A percentile compares a stretch with the other conserved stretches of the same genome.
Evolutionary conservation across 2,797 vertebrate genomes (phyloP).

Genomic region (Zonotrichia albicollis): DNA sequence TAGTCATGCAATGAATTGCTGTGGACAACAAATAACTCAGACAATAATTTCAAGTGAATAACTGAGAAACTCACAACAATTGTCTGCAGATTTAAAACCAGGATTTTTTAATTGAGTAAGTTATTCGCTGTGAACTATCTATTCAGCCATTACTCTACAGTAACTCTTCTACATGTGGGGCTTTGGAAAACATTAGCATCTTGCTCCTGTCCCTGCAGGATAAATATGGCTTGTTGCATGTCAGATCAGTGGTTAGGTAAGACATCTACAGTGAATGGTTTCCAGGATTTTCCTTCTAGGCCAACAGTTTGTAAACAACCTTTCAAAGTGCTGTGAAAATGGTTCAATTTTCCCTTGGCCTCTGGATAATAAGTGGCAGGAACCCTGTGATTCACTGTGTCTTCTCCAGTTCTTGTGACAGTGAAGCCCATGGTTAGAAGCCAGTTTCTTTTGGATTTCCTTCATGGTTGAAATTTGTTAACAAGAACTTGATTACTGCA

Average conservation of each 20-base stretch:
- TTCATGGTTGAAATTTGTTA: slow-evolving; percentile 18
- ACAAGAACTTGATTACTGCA: slow-evolving; percentile 19
- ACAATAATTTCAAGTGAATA: neutral
- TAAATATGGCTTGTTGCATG: neutral
- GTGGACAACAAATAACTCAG: neutral
- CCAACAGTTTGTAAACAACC: neutral
- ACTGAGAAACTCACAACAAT: neutral
- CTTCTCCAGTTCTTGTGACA: neutral
- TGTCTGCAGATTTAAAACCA: neutral
- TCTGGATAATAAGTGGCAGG: neutral
- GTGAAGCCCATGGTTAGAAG: neutral
- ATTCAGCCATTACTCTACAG: neutral
- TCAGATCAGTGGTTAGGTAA: neutral
- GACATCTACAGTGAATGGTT: neutral
- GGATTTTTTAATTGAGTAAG: neutral
- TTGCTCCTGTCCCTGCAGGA: neutral
- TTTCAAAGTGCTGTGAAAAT: neutral
- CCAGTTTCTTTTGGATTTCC: neutral
- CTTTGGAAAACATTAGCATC: neutral
- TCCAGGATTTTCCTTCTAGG: slow-evolving; percentile 5
- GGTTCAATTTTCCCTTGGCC: neutral
- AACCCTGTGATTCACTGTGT: neutral
- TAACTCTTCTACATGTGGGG: neutral
- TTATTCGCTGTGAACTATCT: neutral
- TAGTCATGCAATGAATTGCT: neutral